Evolutionary conservation across 2,113 vertebrate genomes (phyloP), one percentile per base, ranked within the genome.

Genomic region (Eretmochelys imbricata): DNA sequence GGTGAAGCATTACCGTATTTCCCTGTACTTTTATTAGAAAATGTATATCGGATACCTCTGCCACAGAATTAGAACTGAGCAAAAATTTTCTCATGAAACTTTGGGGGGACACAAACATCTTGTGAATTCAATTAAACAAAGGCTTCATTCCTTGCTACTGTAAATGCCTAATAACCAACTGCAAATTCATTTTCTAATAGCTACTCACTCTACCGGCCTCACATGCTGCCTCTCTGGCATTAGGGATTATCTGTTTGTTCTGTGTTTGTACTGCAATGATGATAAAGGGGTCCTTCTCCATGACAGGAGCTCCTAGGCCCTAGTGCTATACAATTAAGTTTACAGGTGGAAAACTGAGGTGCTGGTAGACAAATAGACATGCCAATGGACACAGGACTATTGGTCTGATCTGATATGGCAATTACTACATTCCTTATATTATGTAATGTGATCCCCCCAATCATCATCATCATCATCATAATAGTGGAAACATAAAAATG

Each of bases 1-100:
- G 16, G 7, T 0, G 10, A 65, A 8, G 38, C 48, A 80, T 22
- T 29, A 2, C 12, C 22, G 4, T 4, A 0, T 75, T 46, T 46
- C 51, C 12, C 38, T 1, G 4, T 1, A 5, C 14, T 53, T 82
- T 2, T 46, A 50, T 31, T 7, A 19, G 69, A 76, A 42, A 1
- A 2, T 2, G 5, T 10, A 2, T 0, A 2, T 17, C 85, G 38
- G 57, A 16, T 14, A 48, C 35, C 5, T 1, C 42, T 14, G 22
- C 12, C 6, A 46, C 11, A 27, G 12, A 78, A 42, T 24, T 25
- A 48, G 42, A 48, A 29, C 9, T 1, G 9, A 72, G 65, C 17
- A 38, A 72, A 38, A 38, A 10, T 38, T 20, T 19, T 72, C 35
- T 38, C 65, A 72, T 10, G 17, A n/a, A 72, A 72, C 31, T 22